Conservation (phyloP, 1,140 invertebrate genomes). For the Tetraneura akinire region DNA sequence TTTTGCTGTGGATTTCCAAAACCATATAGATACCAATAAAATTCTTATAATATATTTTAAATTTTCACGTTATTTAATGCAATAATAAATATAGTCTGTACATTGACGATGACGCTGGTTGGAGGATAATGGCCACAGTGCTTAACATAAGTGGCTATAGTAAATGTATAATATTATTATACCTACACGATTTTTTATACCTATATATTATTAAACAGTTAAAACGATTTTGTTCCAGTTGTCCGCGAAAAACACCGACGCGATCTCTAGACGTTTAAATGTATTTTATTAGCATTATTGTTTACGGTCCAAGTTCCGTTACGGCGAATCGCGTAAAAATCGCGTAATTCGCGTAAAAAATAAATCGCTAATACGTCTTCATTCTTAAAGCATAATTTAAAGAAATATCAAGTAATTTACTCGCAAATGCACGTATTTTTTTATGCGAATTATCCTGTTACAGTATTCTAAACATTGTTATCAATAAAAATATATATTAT, state of each 20-base stretch:
- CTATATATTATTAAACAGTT: neutral
- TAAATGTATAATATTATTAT: too few relatives aligned
- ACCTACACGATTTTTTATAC: neutral
- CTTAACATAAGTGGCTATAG: neutral
- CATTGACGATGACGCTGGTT: neutral
- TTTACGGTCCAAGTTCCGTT: conserved; percentile 45
- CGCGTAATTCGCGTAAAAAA: neutral
- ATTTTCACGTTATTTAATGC: too few relatives aligned
- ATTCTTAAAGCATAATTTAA: conserved; percentile 33
- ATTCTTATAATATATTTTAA: too few relatives aligned
- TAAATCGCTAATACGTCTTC: neutral
- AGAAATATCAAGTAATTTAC: conserved; percentile 10
- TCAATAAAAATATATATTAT: too few relatives aligned
- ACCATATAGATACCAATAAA: too few relatives aligned
- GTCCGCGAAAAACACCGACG: neutral
- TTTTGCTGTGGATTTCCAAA: too few relatives aligned
- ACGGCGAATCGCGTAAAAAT: neutral
- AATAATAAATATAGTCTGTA: too few relatives aligned
- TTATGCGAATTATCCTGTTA: too few relatives aligned
- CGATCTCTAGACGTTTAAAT: neutral
- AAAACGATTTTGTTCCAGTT: conserved; percentile 47
- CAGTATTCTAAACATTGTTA: too few relatives aligned
- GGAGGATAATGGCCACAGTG: neutral
- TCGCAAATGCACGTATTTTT: neutral
- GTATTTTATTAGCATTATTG: conserved; percentile 8